Evolutionary conservation across 2,113 vertebrate species (phyloP), one percentile per base, ranked within the genome.

Genomic region (Triplophysa dalaica): DNA sequence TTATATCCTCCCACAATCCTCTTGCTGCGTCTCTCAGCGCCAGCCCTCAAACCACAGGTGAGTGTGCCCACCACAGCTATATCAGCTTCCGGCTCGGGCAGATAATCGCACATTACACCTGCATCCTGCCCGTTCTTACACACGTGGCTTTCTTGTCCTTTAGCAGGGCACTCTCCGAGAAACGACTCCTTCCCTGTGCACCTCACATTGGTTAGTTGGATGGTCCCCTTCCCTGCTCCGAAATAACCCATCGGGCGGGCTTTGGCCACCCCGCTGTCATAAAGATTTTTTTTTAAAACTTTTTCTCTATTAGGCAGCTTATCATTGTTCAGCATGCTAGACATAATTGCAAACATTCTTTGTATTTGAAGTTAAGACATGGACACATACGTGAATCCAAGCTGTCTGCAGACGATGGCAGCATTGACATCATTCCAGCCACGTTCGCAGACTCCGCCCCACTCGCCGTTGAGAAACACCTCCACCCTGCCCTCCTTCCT

Each of bases 131-230:
- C 87, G 76, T 92, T 94, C 79, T 90, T 91, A 90, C 95, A 97
- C 89, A 91, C 92, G 84, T 87, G 91, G 80, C 85, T 85, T 69
- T 85, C 88, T 66, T 86, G 90, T 12, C 90, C 89, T 16, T 91
- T 88, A 14, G 91, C 89, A 5, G 92, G 91, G 68, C 87, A 93
- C 85, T 89, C 89, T 2, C 95, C 96, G 41, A 96, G 89, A 48
- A 89, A 92, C 82, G 95, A 90, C 89, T 97, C 96, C 1, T 88
- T 92, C 61, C 96, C 96, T 0, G 91, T 94, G 89, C 96, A 97
- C 83, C 94, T 92, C 76, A 96, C n/a, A 4, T 92, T 92, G 86
- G 93, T 89, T 85, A 96, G 88, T 85, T 96, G 94, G 82, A 95
- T 89, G 33, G 94, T 93, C 4, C 94, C 94, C 1, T 92, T 94